phyloP scores from a whole-genome alignment of 1,140 invertebrate species.

The Tetragonula clypearis region DNA sequence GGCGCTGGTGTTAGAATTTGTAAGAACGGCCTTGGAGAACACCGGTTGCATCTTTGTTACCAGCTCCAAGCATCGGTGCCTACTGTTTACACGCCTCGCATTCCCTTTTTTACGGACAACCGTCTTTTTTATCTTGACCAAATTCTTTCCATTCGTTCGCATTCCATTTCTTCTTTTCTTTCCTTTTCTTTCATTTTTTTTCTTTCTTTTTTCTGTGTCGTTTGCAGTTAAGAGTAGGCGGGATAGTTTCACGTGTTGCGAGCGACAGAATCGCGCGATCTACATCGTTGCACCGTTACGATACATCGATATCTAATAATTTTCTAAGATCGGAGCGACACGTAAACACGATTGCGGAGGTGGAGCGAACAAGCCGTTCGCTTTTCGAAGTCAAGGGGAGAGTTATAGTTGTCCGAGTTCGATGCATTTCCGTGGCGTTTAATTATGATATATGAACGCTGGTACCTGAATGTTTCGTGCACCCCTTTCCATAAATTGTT shows the following conservation, averaged over 20 bases:
- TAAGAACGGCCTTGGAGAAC: conserved; percentile 51
- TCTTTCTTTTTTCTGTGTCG: neutral
- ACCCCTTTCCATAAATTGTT: conserved; percentile 58
- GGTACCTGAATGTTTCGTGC: conserved; percentile 46
- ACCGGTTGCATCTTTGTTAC: conserved; percentile 48
- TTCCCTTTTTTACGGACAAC: neutral
- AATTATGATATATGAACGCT: conserved; percentile 77
- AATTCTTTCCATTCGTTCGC: neutral
- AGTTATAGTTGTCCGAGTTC: conserved; percentile 53
- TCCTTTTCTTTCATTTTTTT: no score
- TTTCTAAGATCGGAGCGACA: conserved; percentile 47
- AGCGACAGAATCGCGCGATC: neutral
- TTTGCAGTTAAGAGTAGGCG: no score
- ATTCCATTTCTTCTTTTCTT: no score
- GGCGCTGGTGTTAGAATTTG: conserved; percentile 23
- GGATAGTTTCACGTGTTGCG: neutral
- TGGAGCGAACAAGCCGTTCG: conserved; percentile 67
- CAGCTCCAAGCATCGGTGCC: neutral
- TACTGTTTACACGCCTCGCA: conserved; percentile 21
- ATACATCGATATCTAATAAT: conserved; percentile 46
- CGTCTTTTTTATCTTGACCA: neutral
- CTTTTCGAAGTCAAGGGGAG: conserved; percentile 64
- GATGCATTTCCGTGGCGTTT: conserved; percentile 74
- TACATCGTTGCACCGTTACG: neutral
- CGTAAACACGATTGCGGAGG: conserved; percentile 65